These are phyloP conservation scores for Drosophila bocqueti DNA, from an alignment of 1,140 invertebrate genomes.

Conservation along the genomic window DNA sequence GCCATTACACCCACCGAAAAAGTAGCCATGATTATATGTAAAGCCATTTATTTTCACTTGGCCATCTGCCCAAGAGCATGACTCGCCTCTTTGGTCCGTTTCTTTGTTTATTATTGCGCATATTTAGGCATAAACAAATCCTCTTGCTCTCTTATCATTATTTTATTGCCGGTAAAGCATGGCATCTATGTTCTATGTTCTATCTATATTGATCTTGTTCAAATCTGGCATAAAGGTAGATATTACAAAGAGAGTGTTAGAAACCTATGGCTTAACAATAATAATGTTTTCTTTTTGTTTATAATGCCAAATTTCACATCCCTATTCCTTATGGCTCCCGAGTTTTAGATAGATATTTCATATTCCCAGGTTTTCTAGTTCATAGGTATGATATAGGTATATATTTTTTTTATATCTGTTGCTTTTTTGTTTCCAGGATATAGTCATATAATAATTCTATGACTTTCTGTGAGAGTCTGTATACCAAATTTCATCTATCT, in stretches of 20 bases:
- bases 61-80: conserved; percentile 77
- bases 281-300: not conserved
- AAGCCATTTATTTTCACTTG: conserved; percentile 57
- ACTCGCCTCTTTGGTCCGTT: conserved; percentile 52
- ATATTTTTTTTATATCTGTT: not conserved
- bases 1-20: conserved; percentile 50
- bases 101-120: conserved; percentile 72
- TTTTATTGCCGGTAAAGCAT: conserved; percentile 30
- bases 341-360: not conserved
- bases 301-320: not conserved
- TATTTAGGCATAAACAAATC: conserved; percentile 52
- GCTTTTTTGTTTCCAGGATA: not conserved
- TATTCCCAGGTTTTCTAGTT: too few species aligned
- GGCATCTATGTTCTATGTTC: not conserved
- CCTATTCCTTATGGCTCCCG: not conserved
- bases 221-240: not conserved
- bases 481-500: not conserved
- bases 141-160: conserved; percentile 22
- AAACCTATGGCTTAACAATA: not conserved
- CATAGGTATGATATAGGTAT: too few species aligned
- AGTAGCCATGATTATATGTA: conserved; percentile 39
- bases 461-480: not conserved
- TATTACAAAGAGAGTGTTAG: not conserved
- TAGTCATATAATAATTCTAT: not conserved
- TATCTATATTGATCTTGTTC: not conserved